Percentiles rank a stretch among this genome's conserved stretches.
Conservation (phyloP, 2,113 vertebrate species). For the Nettapus auritus region DNA sequence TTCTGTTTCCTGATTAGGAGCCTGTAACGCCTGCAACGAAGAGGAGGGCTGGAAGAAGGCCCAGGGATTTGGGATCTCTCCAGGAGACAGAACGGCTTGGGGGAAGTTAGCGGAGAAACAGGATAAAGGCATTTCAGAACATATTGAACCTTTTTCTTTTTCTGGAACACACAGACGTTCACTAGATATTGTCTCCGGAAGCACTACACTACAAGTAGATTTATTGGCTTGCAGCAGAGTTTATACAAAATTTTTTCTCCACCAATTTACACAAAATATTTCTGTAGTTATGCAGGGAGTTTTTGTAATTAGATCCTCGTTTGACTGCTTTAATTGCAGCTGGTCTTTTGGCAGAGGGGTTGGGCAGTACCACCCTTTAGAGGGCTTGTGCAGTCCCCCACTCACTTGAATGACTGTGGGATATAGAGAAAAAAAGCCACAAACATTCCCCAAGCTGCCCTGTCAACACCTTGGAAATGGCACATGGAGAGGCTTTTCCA, state of each 20-base stretch:
- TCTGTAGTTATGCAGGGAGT: not conserved
- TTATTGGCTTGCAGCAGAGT: constrained; percentile 34
- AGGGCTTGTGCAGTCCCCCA: not conserved
- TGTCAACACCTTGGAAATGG: not conserved
- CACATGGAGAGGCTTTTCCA: not conserved
- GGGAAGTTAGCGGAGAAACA: constrained; percentile 45
- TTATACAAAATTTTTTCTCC: not conserved
- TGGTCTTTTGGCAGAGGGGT: constrained; percentile 23
- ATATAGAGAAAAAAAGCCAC: not conserved
- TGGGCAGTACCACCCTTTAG: not conserved
- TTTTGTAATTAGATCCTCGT: constrained; percentile 51
- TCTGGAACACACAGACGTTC: constrained; percentile 23
- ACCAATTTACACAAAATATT: constrained; percentile 64
- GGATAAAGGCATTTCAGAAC: constrained; percentile 54
- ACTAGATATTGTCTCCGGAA: not conserved
- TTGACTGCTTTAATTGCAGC: constrained; percentile 16
- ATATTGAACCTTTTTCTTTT: constrained; percentile 42
- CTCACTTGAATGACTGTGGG: not conserved
- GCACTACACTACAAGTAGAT: not conserved
- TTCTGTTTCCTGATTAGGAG: not conserved
- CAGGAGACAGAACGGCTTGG: constrained; percentile 17
- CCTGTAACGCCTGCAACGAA: not conserved
- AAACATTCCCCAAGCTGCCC: not conserved
- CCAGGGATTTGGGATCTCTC: constrained; percentile 52
- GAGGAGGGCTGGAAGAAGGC: constrained; percentile 29